phyloP scores from a whole-genome alignment of 2,888 invertebrate species.

The Dolomedes plantarius region DNA sequence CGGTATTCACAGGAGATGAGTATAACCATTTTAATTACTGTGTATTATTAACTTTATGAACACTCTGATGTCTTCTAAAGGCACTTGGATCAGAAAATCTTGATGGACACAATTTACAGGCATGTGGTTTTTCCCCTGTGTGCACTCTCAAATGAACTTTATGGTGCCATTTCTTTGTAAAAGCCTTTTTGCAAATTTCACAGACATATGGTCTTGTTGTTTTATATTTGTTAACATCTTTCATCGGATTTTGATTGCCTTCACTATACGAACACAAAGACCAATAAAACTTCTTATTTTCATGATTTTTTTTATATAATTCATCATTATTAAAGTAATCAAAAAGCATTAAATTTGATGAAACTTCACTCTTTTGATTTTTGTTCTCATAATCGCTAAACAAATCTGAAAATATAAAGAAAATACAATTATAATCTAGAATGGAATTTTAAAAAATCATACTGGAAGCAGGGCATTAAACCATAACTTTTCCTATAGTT shows the following conservation, averaged over 20 bases:
- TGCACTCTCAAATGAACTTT: constrained; percentile 91
- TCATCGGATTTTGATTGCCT: constrained; percentile 31
- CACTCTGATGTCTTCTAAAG: constrained; percentile 54
- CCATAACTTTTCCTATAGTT: no score
- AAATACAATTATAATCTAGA: neutral
- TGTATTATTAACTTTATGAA: constrained; percentile 32
- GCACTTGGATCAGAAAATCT: constrained; percentile 84
- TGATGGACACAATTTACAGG: constrained; percentile 88
- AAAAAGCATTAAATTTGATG: constrained; percentile 4
- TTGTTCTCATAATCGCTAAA: neutral
- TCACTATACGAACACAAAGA: constrained; percentile 28
- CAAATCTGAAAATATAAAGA: constrained; percentile 25
- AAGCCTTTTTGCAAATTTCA: constrained; percentile 91
- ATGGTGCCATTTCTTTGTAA: constrained; percentile 95
- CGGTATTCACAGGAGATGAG: no score
- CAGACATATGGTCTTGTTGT: constrained; percentile 95
- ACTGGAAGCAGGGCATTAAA: no score
- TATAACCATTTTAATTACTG: no score
- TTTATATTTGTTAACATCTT: no score
- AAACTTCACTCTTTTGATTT: neutral
- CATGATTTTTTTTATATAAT: neutral
- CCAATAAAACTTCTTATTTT: constrained; percentile 6
- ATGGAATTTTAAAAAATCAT: no score
- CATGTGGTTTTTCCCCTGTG: constrained; percentile 92
- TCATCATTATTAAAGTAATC: constrained; percentile 33